Evolutionary conservation across 2,888 invertebrate genomes (phyloP).

Genomic region (Lithophane socia): DNA sequence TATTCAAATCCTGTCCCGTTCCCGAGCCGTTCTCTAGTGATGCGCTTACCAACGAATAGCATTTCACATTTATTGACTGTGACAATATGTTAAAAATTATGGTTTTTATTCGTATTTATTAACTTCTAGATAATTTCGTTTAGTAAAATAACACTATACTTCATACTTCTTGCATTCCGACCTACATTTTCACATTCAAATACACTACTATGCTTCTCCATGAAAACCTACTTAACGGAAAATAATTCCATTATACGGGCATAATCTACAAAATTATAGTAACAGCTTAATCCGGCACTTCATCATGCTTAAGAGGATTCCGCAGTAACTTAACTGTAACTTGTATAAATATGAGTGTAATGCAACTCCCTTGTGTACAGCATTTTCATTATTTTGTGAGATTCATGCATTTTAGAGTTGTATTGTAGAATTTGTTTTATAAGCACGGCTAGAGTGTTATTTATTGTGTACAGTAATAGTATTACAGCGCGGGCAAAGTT

Average conservation of each 20-base stretch:
- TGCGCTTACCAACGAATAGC: no score
- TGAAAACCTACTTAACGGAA: constrained; percentile 43
- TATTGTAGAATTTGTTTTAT: constrained; percentile 19
- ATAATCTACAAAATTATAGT: constrained; percentile 57
- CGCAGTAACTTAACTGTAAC: constrained; percentile 25
- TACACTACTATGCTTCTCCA: not conserved
- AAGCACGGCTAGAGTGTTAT: not conserved
- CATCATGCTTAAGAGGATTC: constrained; percentile 55
- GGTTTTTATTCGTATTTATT: not conserved
- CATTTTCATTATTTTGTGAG: constrained; percentile 21
- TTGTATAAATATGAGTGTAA: constrained; percentile 42
- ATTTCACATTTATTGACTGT: not conserved
- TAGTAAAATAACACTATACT: not conserved
- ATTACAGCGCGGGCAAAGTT: not conserved
- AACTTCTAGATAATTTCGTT: not conserved
- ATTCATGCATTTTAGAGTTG: constrained; percentile 20
- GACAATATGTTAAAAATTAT: not conserved
- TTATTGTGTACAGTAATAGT: not conserved
- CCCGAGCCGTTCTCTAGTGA: no score
- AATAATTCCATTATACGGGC: constrained; percentile 46
- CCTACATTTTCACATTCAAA: not conserved
- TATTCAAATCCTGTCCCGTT: no score
- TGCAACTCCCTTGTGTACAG: constrained; percentile 28
- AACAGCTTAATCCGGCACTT: constrained; percentile 51
- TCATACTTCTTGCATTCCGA: not conserved